Conservation (phyloP, 2,797 vertebrate species). For the Cottoperca gobio region DNA sequence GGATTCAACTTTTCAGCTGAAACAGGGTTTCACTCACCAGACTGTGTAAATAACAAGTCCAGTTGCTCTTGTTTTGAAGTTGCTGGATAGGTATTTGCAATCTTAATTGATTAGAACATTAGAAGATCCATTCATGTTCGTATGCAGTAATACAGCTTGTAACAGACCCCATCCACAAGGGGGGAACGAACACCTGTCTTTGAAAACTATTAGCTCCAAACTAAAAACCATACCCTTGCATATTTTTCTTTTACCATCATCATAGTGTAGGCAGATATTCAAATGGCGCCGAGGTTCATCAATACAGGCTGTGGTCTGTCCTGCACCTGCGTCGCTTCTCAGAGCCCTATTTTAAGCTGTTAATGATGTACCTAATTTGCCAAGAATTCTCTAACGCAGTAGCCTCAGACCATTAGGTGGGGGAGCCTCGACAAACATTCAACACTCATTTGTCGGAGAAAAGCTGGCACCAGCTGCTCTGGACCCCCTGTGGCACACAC, state of each 20-base stretch:
- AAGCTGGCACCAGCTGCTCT: conserved; percentile 75
- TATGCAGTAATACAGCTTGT: conserved; percentile 1
- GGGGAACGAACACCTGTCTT: neutral
- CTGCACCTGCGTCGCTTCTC: conserved; percentile 46
- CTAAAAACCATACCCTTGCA: neutral
- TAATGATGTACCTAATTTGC: conserved; percentile 71
- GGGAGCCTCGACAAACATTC: conserved; percentile 69
- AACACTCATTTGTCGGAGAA: conserved; percentile 72
- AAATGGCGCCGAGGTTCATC: conserved; percentile 35
- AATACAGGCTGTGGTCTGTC: conserved; percentile 35
- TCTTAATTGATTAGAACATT: neutral
- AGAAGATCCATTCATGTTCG: conserved; percentile 1
- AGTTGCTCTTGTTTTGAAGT: neutral
- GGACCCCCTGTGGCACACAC: conserved; percentile 51
- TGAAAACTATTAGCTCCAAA: neutral
- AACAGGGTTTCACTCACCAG: conserved; percentile 13
- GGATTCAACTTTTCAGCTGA: conserved; percentile 10
- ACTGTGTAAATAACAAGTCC: neutral
- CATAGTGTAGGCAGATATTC: conserved; percentile 22
- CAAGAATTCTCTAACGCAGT: conserved; percentile 55
- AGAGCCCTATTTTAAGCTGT: conserved; percentile 55
- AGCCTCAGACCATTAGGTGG: conserved; percentile 69
- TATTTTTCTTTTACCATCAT: conserved; percentile 14
- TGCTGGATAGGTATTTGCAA: neutral
- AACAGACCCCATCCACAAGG: neutral